Evolutionary conservation across 2,888 invertebrate species (phyloP), one percentile per base, ranked within the genome.

Genomic region (Drosophila robusta): DNA sequence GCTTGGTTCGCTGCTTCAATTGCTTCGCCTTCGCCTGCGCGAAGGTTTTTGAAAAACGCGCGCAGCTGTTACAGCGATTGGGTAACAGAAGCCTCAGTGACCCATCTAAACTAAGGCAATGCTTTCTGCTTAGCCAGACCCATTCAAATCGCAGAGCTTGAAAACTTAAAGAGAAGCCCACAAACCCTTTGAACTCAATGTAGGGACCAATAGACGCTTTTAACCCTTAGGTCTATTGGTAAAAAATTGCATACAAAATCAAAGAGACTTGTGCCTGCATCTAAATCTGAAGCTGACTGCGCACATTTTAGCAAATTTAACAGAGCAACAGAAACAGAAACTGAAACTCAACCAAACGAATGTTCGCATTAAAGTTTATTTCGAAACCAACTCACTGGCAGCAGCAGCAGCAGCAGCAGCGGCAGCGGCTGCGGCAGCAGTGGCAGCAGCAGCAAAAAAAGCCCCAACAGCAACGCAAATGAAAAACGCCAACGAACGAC

Each of bases 331-430:
- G 60, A 47, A 65, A 69, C 57, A 67, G 87, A 87, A 87, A 78
- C 85, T 62, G 86, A 79, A 81, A 70, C 84, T 73, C 74, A 80
- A 73, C 65, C 70, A 65, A 88, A 74, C 78, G 68, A 84, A 78
- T 78, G 77, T 71, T 89, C 85, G 77, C 71, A 82, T 87, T 89
- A 89, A 89, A 87, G 89, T 75, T 75, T 87, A 89, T 87, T 89
- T 87, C 84, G 89, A 87, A 87, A 89, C 81, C 75, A 86, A 83
- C 71, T 72, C 86, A 60, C 66, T 54, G 66, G 47, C 80, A 76
- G 62, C 57, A 54, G 42, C 56, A 49, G 26, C 42, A 29, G 12
- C 55, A 36, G n/a, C 51, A 41, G 44, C 57, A 55, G 29, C 47
- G 24, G 56, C 67, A 66, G 49, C 72, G 66, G 47, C 80, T 73